phyloP scores from a whole-genome alignment of 1,140 invertebrate genomes.

The Agrilus planipennis region DNA sequence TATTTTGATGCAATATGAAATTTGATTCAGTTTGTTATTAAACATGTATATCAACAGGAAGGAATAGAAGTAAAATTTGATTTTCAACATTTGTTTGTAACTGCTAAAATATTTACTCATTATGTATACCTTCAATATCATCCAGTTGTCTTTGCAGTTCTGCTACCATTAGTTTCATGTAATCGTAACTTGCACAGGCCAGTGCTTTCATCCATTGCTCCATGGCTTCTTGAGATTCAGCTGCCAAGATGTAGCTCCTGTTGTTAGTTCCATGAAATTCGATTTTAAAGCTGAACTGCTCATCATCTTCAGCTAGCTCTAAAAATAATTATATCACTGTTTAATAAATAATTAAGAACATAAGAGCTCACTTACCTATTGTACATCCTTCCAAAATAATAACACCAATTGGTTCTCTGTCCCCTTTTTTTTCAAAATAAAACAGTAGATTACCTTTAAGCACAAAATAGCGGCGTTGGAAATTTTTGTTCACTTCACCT shows the following conservation, averaged over 20 bases:
- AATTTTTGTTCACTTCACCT: constrained; percentile 82
- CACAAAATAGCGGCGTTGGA: constrained; percentile 86
- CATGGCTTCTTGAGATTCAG: constrained; percentile 81
- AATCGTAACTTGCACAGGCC: constrained; percentile 90
- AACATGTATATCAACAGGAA: too few relatives aligned
- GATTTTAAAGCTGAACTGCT: constrained; percentile 88
- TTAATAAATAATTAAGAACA: constrained; percentile 40
- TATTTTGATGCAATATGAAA: too few relatives aligned
- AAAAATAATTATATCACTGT: neutral
- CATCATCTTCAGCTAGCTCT: constrained; percentile 70
- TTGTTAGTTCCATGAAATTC: constrained; percentile 79
- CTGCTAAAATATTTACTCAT: too few relatives aligned
- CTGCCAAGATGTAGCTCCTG: constrained; percentile 71
- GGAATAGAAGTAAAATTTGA: too few relatives aligned
- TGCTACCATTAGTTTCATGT: constrained; percentile 89
- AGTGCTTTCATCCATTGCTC: constrained; percentile 95
- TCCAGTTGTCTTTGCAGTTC: constrained; percentile 87
- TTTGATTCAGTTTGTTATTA: too few relatives aligned
- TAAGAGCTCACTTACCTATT: constrained; percentile 50
- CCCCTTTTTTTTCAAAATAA: constrained; percentile 86
- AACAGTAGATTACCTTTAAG: constrained; percentile 92
- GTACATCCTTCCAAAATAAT: constrained; percentile 91
- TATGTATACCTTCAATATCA: constrained; percentile 57
- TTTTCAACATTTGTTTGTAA: too few relatives aligned
- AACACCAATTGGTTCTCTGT: constrained; percentile 85